These are phyloP conservation scores for Heteromormyrus szaboi DNA, from an alignment of 2,797 vertebrate genomes.

Conservation along the genomic window DNA sequence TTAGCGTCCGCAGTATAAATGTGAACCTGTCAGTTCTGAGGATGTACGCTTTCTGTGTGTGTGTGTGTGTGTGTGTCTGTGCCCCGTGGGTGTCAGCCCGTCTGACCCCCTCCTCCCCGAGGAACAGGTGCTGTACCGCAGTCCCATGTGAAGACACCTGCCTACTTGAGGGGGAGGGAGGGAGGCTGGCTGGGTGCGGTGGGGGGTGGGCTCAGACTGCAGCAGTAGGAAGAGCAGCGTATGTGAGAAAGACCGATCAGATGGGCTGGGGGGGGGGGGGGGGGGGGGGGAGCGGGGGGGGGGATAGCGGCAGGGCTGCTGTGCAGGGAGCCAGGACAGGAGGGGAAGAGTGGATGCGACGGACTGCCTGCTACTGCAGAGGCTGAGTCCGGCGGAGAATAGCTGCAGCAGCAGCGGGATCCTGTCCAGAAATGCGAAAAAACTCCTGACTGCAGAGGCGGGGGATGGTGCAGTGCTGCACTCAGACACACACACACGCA, in stretches of 20 bases:
- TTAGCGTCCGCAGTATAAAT: background rate
- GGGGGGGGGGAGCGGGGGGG: background rate
- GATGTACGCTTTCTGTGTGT: too few species aligned
- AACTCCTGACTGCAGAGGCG: slow-evolving; percentile 54
- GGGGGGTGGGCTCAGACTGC: background rate
- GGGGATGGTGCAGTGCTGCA: slow-evolving; percentile 59
- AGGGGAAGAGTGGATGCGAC: slow-evolving; percentile 25
- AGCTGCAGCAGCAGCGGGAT: slow-evolving; percentile 63
- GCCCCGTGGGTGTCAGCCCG: background rate
- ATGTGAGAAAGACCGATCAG: background rate
- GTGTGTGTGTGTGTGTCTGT: slow-evolving; percentile 12
- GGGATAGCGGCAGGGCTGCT: background rate
- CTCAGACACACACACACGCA: background rate
- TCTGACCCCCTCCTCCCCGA: background rate
- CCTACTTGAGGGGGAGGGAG: background rate
- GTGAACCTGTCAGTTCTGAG: background rate
- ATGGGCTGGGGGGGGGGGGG: background rate
- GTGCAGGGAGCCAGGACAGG: slow-evolving; percentile 17
- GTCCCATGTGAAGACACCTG: slow-evolving; percentile 22
- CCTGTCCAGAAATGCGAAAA: slow-evolving; percentile 59
- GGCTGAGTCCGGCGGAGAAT: slow-evolving; percentile 55
- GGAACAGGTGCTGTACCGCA: slow-evolving; percentile 36
- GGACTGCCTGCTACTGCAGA: slow-evolving; percentile 44
- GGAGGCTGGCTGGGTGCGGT: background rate
- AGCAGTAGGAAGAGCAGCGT: background rate